A percentile compares a stretch with the other conserved stretches of the same genome.
Evolutionary conservation across 2,888 invertebrate species (phyloP).

Genomic region (Seladonia tumulorum): DNA sequence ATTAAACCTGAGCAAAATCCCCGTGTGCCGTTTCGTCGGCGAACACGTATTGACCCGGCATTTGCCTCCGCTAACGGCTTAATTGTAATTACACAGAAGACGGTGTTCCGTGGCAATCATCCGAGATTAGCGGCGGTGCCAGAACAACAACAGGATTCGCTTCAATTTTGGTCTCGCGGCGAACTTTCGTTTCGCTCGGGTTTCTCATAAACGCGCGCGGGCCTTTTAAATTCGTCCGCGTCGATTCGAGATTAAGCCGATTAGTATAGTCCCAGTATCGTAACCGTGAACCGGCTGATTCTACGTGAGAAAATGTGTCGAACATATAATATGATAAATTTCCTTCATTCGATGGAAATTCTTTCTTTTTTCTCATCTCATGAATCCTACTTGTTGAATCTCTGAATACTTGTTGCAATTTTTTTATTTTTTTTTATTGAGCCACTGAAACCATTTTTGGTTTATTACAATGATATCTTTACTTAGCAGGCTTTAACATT

Average conservation of each 20-base stretch:
- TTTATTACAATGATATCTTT: no score
- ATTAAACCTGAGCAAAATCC: background rate
- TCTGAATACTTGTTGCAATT: no score
- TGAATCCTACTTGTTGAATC: no score
- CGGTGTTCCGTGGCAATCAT: slow-evolving; percentile 15
- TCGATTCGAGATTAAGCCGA: background rate
- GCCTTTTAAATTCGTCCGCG: background rate
- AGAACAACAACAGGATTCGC: slow-evolving; percentile 12
- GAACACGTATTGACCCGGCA: slow-evolving; percentile 9
- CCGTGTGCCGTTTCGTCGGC: background rate
- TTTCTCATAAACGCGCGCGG: background rate
- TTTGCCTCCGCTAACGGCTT: slow-evolving; percentile 17
- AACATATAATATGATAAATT: no score
- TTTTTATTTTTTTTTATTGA: no score
- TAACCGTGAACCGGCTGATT: no score
- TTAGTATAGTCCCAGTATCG: no score
- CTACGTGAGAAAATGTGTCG: no score
- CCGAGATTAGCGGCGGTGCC: background rate
- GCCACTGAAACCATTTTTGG: no score
- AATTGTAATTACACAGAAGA: slow-evolving; percentile 1
- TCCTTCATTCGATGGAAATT: no score
- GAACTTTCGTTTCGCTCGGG: background rate
- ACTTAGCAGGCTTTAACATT: no score
- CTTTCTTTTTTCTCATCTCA: no score
- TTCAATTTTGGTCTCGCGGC: background rate